Conservation (phyloP, 2,113 vertebrate species). For the Orientallactaga bullata region DNA sequence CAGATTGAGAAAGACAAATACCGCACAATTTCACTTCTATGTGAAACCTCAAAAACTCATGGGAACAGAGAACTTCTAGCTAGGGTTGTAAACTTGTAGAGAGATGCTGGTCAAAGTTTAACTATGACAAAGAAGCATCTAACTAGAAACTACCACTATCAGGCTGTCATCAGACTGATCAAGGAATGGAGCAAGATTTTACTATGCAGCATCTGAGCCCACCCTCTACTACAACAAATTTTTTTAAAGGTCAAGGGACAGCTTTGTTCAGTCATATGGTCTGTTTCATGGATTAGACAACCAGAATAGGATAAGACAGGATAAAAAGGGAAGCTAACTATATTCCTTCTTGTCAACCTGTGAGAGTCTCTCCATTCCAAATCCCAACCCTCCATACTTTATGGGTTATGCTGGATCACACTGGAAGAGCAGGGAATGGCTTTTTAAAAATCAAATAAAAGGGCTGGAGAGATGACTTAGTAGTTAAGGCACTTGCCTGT, state of each 20-base stretch:
- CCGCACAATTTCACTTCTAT: background rate
- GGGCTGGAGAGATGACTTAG: too few species aligned
- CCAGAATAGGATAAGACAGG: background rate
- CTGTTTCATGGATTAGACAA: slow-evolving; percentile 23
- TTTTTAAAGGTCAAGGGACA: slow-evolving; percentile 46
- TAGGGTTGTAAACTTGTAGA: background rate
- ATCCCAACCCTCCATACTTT: background rate
- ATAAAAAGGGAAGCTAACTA: background rate
- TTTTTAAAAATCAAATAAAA: slow-evolving; percentile 36
- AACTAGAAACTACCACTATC: background rate
- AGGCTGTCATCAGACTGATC: background rate
- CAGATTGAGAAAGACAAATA: background rate
- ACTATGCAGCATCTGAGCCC: slow-evolving; percentile 32
- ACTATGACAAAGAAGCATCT: slow-evolving; percentile 14
- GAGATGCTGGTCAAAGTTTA: background rate
- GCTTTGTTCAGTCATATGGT: background rate
- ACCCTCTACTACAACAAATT: background rate
- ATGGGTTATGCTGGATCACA: background rate
- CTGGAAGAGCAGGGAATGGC: background rate
- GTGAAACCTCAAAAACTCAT: background rate
- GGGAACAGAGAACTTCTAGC: background rate
- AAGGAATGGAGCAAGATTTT: slow-evolving; percentile 39
- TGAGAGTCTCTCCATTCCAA: slow-evolving; percentile 3
- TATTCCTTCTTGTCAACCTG: slow-evolving; percentile 37
- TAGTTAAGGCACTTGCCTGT: too few species aligned